These are phyloP conservation scores for Boleophthalmus pectinirostris DNA, from an alignment of 2,113 vertebrate genomes.

Conservation along the genomic window DNA sequence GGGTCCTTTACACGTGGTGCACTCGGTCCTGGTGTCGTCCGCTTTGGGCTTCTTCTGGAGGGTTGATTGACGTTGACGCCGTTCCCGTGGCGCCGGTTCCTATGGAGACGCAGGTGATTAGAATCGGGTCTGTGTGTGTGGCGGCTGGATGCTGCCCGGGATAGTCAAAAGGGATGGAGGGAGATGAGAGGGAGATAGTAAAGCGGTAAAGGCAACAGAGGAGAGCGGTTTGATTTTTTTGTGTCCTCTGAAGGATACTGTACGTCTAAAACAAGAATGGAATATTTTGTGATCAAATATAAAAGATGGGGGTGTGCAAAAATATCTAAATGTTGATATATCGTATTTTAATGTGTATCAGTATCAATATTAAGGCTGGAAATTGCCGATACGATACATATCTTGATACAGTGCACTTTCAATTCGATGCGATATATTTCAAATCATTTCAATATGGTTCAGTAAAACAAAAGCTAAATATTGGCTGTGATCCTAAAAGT, in stretches of 20 bases:
- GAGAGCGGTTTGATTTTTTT: neutral
- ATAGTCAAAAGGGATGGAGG: conserved; percentile 11
- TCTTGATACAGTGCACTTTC: too few species aligned
- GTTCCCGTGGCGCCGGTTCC: conserved; percentile 90
- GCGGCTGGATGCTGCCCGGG: conserved; percentile 5
- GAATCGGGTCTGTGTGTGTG: conserved; percentile 23
- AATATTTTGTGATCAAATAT: neutral
- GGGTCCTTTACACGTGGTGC: conserved; percentile 90
- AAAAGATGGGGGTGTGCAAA: too few species aligned
- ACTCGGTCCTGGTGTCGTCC: conserved; percentile 93
- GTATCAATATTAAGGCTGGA: too few species aligned
- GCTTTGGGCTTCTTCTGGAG: conserved; percentile 94
- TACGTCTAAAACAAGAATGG: neutral
- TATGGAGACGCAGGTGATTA: conserved; percentile 74
- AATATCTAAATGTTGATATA: too few species aligned
- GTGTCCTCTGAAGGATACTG: neutral
- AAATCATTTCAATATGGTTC: too few species aligned
- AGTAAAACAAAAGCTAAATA: too few species aligned
- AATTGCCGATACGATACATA: too few species aligned
- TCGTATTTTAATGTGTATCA: too few species aligned
- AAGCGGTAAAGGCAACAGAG: neutral
- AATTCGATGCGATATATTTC: too few species aligned
- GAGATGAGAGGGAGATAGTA: neutral
- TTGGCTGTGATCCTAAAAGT: too few species aligned
- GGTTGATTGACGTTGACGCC: conserved; percentile 88